Base-by-base conservation (phyloP, 2,888 invertebrate species). In the Macrophya alboannulata region DNA sequence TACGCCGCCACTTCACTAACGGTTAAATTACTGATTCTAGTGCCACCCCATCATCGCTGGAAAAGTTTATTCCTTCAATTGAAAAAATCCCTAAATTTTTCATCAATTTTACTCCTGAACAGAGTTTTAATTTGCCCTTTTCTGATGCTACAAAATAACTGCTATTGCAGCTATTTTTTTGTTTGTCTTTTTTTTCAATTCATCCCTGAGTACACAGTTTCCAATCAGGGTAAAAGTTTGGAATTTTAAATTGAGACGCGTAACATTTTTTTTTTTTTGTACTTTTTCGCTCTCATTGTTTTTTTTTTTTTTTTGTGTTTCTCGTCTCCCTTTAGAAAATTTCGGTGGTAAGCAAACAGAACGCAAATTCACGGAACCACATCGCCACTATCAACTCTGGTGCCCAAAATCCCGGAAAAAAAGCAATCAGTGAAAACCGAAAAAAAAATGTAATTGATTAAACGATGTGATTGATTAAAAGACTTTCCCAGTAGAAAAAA, bases 201-300 rank as follows among this genome's bases (percentile, higher is more conserved):
- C 17, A 31, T 37, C 68, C 25, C 37, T 6, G 68, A 12, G 37
- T 17, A 68, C 68, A 68, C 68, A 68, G 37, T 68, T 68, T 37
- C 37, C 68, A 68, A 68, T 68, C 37, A 37, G n/a, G 37, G 37
- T 40, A 31, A 71, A 74, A 74, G 72, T 74, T 74, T 17, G 9
- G 45, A 45, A 74, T 74, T 74, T 45, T 15, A 45, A 21, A 74
- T 74, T 45, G 21, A 74, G 43, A 74, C 45, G 43, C 1, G 1
- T 3, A 10, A 9, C 65, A 25, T 68, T 10, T 68, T 68, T 68
- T 55, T 55, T 55, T 55, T 17, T 55, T 55, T 55, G 1, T 17
- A 8, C 15, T 55, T 55, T 55, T 55, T 55, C 10, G 15, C 1
- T 1, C 55, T n/a, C n/a, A 1, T 37, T 15, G 1, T 37, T 15